Percentiles rank a stretch among this genome's conserved stretches.
phyloP scores from a whole-genome alignment of 1,140 invertebrate genomes.

The Caerostris extrusa region DNA sequence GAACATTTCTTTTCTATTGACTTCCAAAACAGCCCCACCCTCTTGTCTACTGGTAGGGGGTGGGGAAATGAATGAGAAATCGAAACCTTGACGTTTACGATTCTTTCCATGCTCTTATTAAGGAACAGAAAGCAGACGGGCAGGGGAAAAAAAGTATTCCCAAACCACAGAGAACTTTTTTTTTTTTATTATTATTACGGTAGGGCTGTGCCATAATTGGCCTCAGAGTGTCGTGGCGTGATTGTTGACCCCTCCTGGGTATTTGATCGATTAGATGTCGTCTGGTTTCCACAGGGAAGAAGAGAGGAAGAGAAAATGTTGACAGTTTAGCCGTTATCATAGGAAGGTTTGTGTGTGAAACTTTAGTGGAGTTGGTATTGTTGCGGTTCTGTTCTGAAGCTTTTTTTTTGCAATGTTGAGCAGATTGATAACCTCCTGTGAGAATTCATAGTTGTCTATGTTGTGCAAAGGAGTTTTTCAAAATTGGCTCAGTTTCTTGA shows the following conservation, averaged over 20 bases:
- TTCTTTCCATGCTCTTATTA: constrained; percentile 65
- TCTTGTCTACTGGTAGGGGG: neutral
- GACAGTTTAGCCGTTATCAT: constrained; percentile 19
- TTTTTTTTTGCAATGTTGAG: neutral
- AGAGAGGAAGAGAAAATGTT: neutral
- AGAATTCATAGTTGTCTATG: neutral
- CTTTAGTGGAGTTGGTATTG: constrained; percentile 21
- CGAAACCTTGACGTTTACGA: constrained; percentile 42
- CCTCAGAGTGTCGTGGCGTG: constrained; percentile 70
- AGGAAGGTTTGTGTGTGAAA: constrained; percentile 9
- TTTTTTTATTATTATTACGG: neutral
- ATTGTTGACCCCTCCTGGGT: constrained; percentile 68
- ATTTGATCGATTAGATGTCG: constrained; percentile 76
- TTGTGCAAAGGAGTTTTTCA: neutral
- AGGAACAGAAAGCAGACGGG: neutral
- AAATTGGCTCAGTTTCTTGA: neutral
- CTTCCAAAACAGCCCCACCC: neutral
- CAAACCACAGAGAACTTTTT: neutral
- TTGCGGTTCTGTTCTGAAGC: neutral
- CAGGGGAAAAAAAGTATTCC: constrained; percentile 14
- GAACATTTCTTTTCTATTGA: neutral
- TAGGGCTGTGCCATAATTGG: constrained; percentile 67
- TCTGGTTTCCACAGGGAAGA: neutral
- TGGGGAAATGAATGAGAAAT: constrained; percentile 10
- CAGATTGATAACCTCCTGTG: neutral